phyloP scores from a whole-genome alignment of 2,888 invertebrate species.

The Megaustenia siamemsis region DNA sequence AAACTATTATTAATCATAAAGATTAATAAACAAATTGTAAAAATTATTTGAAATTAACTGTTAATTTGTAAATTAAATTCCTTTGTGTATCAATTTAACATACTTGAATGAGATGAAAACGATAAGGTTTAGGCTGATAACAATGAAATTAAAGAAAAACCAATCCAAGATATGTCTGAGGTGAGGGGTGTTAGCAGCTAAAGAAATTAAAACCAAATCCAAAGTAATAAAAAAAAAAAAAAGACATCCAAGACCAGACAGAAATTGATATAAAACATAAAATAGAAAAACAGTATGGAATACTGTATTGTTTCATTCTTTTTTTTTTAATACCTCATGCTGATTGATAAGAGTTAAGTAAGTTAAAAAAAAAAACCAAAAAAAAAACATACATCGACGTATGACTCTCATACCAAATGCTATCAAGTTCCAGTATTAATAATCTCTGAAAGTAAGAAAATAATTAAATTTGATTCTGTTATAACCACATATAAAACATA shows the following conservation, averaged over 20 bases:
- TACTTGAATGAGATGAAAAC: no score
- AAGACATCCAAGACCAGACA: background rate
- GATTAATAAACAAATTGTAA: no score
- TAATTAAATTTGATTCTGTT: background rate
- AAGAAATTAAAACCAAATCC: no score
- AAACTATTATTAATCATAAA: no score
- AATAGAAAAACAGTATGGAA: background rate
- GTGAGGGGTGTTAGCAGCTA: no score
- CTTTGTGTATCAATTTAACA: no score
- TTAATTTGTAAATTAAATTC: no score
- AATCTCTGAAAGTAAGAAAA: conserved; percentile 7
- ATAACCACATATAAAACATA: background rate
- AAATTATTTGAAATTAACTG: no score
- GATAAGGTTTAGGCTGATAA: no score
- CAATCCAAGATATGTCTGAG: no score
- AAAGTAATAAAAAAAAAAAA: no score
- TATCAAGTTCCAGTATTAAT: background rate
- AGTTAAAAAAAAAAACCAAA: background rate
- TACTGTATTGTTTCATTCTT: background rate
- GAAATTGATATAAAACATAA: background rate
- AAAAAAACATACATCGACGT: background rate
- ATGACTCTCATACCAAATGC: background rate
- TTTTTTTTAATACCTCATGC: background rate
- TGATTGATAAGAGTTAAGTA: background rate
- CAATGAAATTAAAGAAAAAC: no score